phyloP scores from a whole-genome alignment of 2,113 vertebrate genomes.

The Vulpes vulpes region DNA sequence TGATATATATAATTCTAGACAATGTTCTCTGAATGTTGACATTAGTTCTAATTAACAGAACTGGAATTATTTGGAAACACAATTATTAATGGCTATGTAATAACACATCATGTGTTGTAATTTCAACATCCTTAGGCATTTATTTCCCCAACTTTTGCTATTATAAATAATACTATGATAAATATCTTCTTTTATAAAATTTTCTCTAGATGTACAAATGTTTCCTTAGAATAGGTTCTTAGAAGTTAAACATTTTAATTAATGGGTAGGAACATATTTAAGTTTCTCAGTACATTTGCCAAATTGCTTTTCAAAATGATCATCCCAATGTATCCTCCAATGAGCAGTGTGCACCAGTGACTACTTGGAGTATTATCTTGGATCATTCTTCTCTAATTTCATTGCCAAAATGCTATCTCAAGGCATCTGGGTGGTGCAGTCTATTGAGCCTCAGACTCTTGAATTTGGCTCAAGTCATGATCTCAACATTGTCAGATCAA shows the following conservation, averaged over 20 bases:
- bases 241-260: not conserved
- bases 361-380: constrained; percentile 32
- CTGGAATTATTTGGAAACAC: not conserved
- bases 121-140: constrained; percentile 17
- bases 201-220: not conserved
- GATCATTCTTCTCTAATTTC: constrained; percentile 17
- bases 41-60: constrained; percentile 27
- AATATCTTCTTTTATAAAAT: not conserved
- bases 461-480: not conserved
- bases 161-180: constrained; percentile 14
- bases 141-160: constrained; percentile 9
- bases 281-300: constrained; percentile 4
- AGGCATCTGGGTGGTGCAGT: not conserved
- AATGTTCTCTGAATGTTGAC: not conserved
- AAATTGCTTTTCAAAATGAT: constrained; percentile 53
- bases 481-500: not conserved
- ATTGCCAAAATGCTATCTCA: not conserved
- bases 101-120: not conserved
- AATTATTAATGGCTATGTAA: not conserved
- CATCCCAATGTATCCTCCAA: not conserved
- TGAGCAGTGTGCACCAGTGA: not conserved
- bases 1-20: constrained; percentile 20
- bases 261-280: constrained; percentile 26
- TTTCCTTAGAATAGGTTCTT: constrained; percentile 36
- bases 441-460: not conserved